These are phyloP conservation scores for Bos javanicus DNA, from an alignment of 2,113 vertebrate species.

Conservation along the genomic window DNA sequence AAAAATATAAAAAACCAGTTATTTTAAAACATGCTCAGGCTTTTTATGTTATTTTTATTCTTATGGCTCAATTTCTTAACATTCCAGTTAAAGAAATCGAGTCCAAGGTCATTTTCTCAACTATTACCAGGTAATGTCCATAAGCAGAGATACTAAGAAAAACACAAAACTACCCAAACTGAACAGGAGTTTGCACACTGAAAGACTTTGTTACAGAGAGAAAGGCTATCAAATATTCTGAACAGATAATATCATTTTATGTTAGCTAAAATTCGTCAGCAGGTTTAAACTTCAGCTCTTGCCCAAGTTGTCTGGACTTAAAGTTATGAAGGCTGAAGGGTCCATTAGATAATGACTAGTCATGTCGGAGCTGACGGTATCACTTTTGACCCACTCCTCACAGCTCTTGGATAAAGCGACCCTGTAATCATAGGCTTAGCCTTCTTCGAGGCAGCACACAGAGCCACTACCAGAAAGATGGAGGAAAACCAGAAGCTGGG, in stretches of 20 bases:
- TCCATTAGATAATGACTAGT: conserved; percentile 56
- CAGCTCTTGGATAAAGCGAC: background rate
- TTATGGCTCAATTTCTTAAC: background rate
- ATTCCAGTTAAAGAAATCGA: background rate
- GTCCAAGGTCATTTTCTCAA: background rate
- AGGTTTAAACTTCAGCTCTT: background rate
- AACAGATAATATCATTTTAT: background rate
- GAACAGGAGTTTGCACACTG: background rate
- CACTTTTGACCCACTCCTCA: conserved; percentile 7
- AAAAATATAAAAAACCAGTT: background rate
- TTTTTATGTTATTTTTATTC: conserved; percentile 30
- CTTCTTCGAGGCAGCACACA: background rate
- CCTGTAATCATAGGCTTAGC: conserved; percentile 56
- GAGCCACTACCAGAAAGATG: background rate
- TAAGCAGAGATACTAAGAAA: conserved; percentile 16
- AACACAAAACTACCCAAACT: background rate
- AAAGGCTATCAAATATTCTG: background rate
- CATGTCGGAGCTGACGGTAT: background rate
- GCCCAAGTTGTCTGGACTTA: background rate
- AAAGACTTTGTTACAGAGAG: background rate
- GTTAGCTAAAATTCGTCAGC: background rate
- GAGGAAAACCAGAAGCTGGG: background rate
- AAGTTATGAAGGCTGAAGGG: conserved; percentile 37
- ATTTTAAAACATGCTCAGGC: background rate
- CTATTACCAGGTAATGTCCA: background rate